These are phyloP conservation scores for Indicator indicator DNA, from an alignment of 2,113 vertebrate genomes.

Conservation along the genomic window DNA sequence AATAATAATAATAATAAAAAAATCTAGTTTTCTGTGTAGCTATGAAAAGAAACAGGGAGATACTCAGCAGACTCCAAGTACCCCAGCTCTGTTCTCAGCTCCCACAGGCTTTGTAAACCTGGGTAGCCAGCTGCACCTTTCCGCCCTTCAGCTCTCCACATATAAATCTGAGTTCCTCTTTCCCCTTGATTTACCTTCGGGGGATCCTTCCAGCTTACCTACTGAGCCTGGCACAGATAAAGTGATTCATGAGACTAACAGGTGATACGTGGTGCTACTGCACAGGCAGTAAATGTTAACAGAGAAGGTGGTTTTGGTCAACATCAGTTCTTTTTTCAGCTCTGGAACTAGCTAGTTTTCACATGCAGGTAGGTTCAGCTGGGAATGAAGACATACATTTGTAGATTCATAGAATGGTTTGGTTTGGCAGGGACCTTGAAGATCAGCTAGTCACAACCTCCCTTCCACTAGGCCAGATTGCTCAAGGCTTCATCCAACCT, in stretches of 20 bases:
- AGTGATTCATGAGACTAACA: neutral
- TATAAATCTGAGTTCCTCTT: neutral
- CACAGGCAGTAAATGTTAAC: neutral
- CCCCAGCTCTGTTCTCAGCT: neutral
- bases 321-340: rapidly evolving
- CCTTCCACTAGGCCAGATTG: no score
- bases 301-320: neutral
- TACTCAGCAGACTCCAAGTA: neutral
- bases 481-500: no score
- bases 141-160: neutral
- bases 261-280: neutral
- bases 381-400: neutral
- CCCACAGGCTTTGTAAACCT: neutral
- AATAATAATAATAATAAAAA: neutral
- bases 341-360: neutral
- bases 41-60: neutral
- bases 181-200: neutral
- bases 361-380: neutral
- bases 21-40: neutral
- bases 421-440: no score
- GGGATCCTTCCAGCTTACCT: neutral
- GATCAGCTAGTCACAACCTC: no score
- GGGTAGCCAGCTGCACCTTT: neutral
- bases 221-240: neutral
- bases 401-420: neutral